A percentile compares a stretch with the other conserved stretches of the same genome.
Conservation (phyloP, 2,797 vertebrate species). For the Astyanax mexicanus region DNA sequence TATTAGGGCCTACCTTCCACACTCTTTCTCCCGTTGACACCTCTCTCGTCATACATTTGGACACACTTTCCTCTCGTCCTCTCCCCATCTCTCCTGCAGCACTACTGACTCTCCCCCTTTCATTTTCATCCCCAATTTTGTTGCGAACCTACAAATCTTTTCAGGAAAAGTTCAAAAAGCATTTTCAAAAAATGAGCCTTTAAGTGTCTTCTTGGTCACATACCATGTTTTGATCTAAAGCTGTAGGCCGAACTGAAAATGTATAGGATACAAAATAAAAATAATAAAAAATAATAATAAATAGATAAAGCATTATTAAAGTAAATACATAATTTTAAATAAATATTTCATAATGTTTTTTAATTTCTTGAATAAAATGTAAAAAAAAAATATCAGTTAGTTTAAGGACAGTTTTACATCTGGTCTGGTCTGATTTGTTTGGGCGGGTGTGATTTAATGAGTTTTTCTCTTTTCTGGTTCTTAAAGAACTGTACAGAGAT, state of each 20-base stretch:
- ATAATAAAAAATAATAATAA: neutral
- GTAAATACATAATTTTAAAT: too few relatives aligned
- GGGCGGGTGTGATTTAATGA: too few relatives aligned
- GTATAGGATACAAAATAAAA: neutral
- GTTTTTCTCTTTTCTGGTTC: too few relatives aligned
- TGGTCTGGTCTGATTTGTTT: too few relatives aligned
- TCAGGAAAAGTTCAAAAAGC: conserved; percentile 5
- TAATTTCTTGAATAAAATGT: too few relatives aligned
- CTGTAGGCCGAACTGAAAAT: neutral
- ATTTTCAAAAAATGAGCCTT: neutral
- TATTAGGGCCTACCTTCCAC: conserved; percentile 63
- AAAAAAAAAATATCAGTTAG: too few relatives aligned
- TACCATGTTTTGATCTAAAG: neutral
- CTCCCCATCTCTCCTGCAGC: neutral
- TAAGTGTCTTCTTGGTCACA: conserved; percentile 7
- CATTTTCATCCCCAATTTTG: neutral
- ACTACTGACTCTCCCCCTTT: neutral
- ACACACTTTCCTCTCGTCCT: neutral
- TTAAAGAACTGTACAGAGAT: too few relatives aligned
- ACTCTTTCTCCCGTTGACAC: conserved; percentile 7
- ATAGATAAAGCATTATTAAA: neutral
- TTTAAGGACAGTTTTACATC: too few relatives aligned
- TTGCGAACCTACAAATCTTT: conserved; percentile 1
- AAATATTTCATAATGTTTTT: too few relatives aligned
- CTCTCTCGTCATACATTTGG: conserved; percentile 3